Evolutionary conservation across 2,797 vertebrate genomes (phyloP).

Genomic region (Sternotherus odoratus): DNA sequence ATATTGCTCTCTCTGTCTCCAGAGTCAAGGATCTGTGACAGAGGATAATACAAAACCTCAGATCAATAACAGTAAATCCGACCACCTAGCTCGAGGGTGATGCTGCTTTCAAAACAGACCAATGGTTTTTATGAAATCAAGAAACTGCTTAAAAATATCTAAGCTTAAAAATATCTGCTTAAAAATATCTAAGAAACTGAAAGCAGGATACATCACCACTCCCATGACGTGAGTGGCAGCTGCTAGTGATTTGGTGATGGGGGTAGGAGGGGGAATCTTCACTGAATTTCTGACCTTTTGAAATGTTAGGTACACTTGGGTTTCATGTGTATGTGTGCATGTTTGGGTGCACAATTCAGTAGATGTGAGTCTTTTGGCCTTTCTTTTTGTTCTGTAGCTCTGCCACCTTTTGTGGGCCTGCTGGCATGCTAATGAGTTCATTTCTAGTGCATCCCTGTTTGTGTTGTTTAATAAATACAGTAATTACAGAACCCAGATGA

Average conservation of each 20-base stretch:
- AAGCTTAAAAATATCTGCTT: no score
- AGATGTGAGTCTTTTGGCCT: neutral
- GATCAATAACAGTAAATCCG: neutral
- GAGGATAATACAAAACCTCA: neutral
- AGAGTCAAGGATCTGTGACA: rapidly evolving
- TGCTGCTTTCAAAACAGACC: neutral
- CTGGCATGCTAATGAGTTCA: neutral
- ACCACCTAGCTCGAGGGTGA: rapidly evolving
- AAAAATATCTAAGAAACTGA: neutral
- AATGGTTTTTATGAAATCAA: rapidly evolving
- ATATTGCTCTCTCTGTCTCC: rapidly evolving
- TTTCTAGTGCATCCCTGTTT: neutral
- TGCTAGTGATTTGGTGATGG: neutral
- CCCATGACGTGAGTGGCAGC: neutral
- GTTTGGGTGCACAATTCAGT: neutral
- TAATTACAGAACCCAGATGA: neutral
- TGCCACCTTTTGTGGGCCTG: rapidly evolving
- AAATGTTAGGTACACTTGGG: neutral
- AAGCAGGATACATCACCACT: neutral
- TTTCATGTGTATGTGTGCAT: neutral
- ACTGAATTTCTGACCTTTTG: neutral
- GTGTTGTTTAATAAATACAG: neutral
- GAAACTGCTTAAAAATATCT: no score
- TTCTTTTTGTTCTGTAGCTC: neutral
- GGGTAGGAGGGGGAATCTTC: rapidly evolving